phyloP scores from a whole-genome alignment of 2,888 invertebrate species.

The Dryadula phaetusa region DNA sequence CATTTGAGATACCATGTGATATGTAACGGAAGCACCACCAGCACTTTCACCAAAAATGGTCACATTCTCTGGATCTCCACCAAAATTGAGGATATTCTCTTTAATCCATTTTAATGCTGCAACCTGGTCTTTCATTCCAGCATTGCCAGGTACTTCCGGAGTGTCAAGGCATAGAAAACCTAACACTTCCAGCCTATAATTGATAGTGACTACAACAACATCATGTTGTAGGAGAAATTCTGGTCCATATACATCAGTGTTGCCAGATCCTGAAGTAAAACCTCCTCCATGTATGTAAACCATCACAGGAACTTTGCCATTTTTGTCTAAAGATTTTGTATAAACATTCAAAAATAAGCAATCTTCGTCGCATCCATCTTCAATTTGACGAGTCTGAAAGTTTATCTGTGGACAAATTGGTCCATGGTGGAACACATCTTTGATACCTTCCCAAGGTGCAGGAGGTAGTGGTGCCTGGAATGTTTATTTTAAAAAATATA shows the following conservation, averaged over 20 bases:
- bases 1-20: conserved; percentile 64
- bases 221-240: conserved; percentile 63
- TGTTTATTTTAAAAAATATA: not conserved
- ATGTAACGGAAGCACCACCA: conserved; percentile 62
- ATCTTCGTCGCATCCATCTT: conserved; percentile 61
- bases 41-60: conserved; percentile 67
- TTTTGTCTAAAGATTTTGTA: conserved; percentile 50
- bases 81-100: conserved; percentile 57
- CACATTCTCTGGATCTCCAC: conserved; percentile 58
- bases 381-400: conserved; percentile 42
- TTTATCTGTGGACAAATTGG: conserved; percentile 60
- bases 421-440: conserved; percentile 58
- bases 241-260: conserved; percentile 52
- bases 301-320: conserved; percentile 61
- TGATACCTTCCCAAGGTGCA: conserved; percentile 57
- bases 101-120: conserved; percentile 59
- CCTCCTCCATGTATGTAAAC: conserved; percentile 69
- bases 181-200: conserved; percentile 64
- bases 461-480: conserved; percentile 61
- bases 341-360: conserved; percentile 65
- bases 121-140: conserved; percentile 65
- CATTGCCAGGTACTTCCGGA: conserved; percentile 63
- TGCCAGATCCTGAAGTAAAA: conserved; percentile 27
- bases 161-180: conserved; percentile 60
- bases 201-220: conserved; percentile 66